Conservation (phyloP, 2,888 invertebrate genomes). For the Plebejus melissa region DNA sequence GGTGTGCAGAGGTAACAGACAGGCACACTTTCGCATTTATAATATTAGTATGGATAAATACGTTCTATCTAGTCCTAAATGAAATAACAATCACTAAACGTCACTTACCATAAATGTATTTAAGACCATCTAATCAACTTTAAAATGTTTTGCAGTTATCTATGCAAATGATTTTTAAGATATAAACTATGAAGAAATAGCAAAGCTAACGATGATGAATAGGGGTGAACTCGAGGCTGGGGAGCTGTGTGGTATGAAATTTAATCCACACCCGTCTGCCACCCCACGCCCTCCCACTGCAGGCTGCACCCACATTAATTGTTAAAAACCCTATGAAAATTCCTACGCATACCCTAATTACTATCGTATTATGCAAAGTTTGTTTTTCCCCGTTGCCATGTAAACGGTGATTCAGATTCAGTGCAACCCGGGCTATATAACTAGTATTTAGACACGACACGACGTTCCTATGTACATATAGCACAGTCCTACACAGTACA, state of each 20-base stretch:
- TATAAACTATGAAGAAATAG: constrained; percentile 61
- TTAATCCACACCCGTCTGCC: constrained; percentile 75
- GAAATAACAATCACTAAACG: background rate
- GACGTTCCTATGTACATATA: constrained; percentile 43
- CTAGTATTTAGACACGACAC: constrained; percentile 58
- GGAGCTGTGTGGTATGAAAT: constrained; percentile 66
- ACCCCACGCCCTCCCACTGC: constrained; percentile 45
- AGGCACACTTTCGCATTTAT: no score
- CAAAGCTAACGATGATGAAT: constrained; percentile 69
- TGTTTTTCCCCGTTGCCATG: constrained; percentile 64
- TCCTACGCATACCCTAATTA: constrained; percentile 29
- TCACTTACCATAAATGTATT: background rate
- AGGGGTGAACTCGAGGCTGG: constrained; percentile 61
- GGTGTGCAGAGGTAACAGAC: no score
- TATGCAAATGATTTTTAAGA: constrained; percentile 36
- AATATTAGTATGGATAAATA: no score
- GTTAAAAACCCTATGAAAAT: constrained; percentile 45
- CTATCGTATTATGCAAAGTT: constrained; percentile 42
- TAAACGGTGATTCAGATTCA: constrained; percentile 47
- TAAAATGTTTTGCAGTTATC: background rate
- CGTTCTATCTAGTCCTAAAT: no score
- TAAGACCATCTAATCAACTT: background rate
- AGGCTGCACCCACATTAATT: constrained; percentile 39
- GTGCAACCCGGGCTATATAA: constrained; percentile 39
- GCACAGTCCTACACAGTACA: constrained; percentile 42